phyloP scores from a whole-genome alignment of 2,888 invertebrate genomes.

The Amphiduros pacificus region DNA sequence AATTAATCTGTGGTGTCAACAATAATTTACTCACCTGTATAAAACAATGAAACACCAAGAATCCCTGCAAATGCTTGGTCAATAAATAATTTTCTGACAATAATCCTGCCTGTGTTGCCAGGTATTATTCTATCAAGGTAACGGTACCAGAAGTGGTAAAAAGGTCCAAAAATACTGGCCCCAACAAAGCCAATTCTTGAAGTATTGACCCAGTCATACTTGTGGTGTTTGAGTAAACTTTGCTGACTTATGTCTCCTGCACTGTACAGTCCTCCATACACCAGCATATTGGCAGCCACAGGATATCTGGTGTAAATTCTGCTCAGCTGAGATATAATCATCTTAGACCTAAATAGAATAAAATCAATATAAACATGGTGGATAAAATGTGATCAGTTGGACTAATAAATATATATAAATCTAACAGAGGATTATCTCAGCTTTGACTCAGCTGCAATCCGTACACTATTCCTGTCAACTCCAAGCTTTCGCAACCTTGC shows the following conservation, averaged over 20 bases:
- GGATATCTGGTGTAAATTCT: constrained; percentile 1
- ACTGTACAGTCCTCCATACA: constrained; percentile 10
- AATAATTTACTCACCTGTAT: constrained; percentile 5
- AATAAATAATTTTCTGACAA: constrained; percentile 3
- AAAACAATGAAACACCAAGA: background rate
- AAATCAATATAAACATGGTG: no score
- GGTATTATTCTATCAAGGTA: constrained; percentile 1
- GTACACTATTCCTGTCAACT: no score
- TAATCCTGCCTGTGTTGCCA: background rate
- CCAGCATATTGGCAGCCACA: background rate
- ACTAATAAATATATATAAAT: no score
- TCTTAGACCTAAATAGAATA: no score
- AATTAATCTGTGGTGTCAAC: no score
- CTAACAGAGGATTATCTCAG: no score
- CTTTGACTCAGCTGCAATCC: no score
- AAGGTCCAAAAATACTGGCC: constrained; percentile 6
- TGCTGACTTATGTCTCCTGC: constrained; percentile 14
- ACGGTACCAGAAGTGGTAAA: constrained; percentile 13
- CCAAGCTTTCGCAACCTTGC: no score
- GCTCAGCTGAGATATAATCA: background rate
- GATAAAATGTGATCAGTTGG: no score
- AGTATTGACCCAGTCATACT: background rate
- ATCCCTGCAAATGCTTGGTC: constrained; percentile 8
- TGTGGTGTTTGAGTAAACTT: background rate
- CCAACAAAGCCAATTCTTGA: background rate